Evolutionary conservation across 2,113 vertebrate species (phyloP), one percentile per base, ranked within the genome.

Genomic region (Albula goreensis): DNA sequence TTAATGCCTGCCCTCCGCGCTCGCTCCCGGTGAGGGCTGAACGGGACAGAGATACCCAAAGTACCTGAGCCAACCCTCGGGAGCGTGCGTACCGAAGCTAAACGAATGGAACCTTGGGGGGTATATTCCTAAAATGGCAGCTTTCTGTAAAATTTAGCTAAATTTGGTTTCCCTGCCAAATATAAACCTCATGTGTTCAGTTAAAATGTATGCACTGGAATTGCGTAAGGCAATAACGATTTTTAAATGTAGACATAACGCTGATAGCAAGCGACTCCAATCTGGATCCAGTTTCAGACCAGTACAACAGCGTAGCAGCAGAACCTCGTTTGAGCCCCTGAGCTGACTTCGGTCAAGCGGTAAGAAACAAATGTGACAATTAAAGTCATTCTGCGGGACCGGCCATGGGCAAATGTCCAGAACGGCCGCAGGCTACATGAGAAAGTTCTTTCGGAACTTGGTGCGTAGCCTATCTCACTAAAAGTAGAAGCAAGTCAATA

Each of bases 41-140:
- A 78, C 86, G 77, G 84, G 82, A 85, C 82, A 84, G 87, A 84
- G 83, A 78, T 53, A 86, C 79, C 63, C 85, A 60, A 63, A 86
- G 31, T 85, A 82, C 80, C 81, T 83, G 84, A 85, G 86, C 12
- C 74, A 74, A 70, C 77, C 82, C 83, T 80, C 66, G 63, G 57
- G 78, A 49, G 83, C 86, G 78, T 70, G 80, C 74, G 82, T 82
- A 63, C 82, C 41, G 22, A 15, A 22, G 78, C 48, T 11, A 56
- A 80, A n/a, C 83, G 70, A 50, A 81, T 85, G 78, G 77, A 83
- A 80, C 50, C 74, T 84, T 80, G 86, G 53, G 86, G 85, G 50
- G 78, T 31, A 52, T 82, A 31, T 52, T 63, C 77, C 80, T 87
- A 87, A 83, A 87, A 84, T 57, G 86, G 86, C 86, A 87, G 79